These are phyloP conservation scores for Orthosia incerta DNA, from an alignment of 2,888 invertebrate genomes.

Conservation along the genomic window DNA sequence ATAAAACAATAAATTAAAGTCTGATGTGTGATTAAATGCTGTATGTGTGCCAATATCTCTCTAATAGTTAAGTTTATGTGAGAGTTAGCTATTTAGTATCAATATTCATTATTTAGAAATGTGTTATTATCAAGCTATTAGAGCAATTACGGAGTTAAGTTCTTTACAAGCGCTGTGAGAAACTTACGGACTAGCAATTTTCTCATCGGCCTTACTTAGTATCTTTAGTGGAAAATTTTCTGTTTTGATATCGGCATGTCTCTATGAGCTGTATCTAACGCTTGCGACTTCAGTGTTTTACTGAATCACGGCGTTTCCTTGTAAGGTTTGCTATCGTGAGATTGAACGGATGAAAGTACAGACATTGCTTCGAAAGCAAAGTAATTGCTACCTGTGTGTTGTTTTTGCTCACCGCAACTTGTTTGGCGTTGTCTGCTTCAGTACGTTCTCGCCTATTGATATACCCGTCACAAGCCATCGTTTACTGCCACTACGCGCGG, in stretches of 20 bases:
- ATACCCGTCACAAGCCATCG: slow-evolving; percentile 54
- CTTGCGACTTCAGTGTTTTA: slow-evolving; percentile 31
- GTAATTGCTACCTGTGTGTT: slow-evolving; percentile 75
- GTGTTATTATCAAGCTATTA: slow-evolving; percentile 41
- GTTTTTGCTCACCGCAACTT: slow-evolving; percentile 68
- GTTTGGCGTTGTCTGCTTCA: slow-evolving; percentile 55
- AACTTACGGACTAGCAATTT: slow-evolving; percentile 34
- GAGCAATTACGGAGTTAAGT: slow-evolving; percentile 36
- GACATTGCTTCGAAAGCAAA: slow-evolving; percentile 77
- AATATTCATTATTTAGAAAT: slow-evolving; percentile 44
- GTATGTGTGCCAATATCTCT: slow-evolving; percentile 5
- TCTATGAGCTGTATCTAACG: slow-evolving; percentile 3
- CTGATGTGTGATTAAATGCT: no score
- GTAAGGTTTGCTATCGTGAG: slow-evolving; percentile 66
- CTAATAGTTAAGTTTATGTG: neutral
- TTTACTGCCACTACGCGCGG: slow-evolving; percentile 51
- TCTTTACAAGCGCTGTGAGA: slow-evolving; percentile 22
- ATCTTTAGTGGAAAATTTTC: slow-evolving; percentile 10
- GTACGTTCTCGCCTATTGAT: slow-evolving; percentile 69
- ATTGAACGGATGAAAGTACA: slow-evolving; percentile 72
- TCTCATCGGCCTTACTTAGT: slow-evolving; percentile 18
- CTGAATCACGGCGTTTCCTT: slow-evolving; percentile 44
- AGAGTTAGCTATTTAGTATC: slow-evolving; percentile 13
- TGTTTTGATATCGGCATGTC: slow-evolving; percentile 14
- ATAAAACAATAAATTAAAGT: neutral